Evolutionary conservation across 2,888 invertebrate species (phyloP), one percentile per base, ranked within the genome.

Genomic region (Germaria angustata): DNA sequence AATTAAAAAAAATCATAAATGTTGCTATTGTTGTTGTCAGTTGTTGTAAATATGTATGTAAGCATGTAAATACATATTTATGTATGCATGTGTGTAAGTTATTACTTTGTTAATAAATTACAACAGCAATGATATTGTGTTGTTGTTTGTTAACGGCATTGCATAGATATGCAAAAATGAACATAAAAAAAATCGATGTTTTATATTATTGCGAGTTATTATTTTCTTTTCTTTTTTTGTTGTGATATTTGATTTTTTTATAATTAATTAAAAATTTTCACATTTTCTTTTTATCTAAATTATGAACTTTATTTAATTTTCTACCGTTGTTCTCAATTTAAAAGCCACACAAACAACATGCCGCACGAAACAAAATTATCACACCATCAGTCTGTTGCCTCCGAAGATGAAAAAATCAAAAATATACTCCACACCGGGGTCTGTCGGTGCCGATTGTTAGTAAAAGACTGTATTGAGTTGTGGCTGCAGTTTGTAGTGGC

Each of bases 371-470:
- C 32, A 57, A 69, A 78, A 73, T 57, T 49, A 63, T 73, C 66
- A 55, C 68, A 81, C 68, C 72, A 55, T 46, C 53, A 65, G 41
- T 22, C n/a, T 44, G 32, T 65, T 51, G 24, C 20, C 51, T 41
- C n/a, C 32, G 22, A 55, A 63, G 59, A 36, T 17, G 20, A 63
- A 73, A 24, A 28, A 51, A 57, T 22, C 24, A 8, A 36, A 66
- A 65, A 36, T 59, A 28, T 77, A 61, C 69, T 77, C 59, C 44
- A 72, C 79, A 71, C 55, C 78, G 55, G 71, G 22, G 65, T 53
- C 82, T 28, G 66, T 53, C 68, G 63, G 79, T 73, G 72, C 79
- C 28, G 79, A 17, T 80, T 80, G 79, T 73, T 80, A 36, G 59
- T 68, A 66, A 73, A 73, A 73, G 72, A 80, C 79, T 80, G 79